Conservation (phyloP, 2,888 invertebrate species). For the Cynaeus angustus region DNA sequence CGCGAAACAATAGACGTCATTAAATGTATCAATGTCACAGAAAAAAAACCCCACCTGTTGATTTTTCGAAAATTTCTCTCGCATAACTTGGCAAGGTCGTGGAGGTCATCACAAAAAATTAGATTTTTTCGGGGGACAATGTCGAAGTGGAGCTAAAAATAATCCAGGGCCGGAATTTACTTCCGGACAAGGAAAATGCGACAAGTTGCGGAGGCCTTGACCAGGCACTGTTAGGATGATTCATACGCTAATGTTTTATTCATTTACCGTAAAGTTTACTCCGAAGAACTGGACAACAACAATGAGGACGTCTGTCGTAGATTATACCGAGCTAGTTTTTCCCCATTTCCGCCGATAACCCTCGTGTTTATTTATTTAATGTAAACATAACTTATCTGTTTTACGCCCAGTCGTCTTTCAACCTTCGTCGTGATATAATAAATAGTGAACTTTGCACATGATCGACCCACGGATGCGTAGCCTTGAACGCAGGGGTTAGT, state of each 20-base stretch:
- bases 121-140: not conserved
- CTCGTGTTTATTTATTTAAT: too few relatives aligned
- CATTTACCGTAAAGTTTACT: not conserved
- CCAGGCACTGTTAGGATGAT: not conserved
- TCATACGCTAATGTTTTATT: constrained; percentile 22
- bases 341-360: too few relatives aligned
- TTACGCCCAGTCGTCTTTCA: not conserved
- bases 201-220: too few relatives aligned
- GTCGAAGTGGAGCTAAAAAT: not conserved
- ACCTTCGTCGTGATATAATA: not conserved
- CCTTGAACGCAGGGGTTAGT: too few relatives aligned
- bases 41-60: constrained; percentile 19
- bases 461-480: not conserved
- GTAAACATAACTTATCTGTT: constrained; percentile 4
- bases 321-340: not conserved
- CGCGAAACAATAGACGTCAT: constrained; percentile 19
- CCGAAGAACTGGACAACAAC: too few relatives aligned
- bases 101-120: not conserved
- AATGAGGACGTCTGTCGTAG: too few relatives aligned
- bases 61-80: constrained; percentile 15
- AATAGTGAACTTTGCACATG: constrained; percentile 6
- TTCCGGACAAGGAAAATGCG: too few relatives aligned
- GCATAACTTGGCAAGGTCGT: constrained; percentile 17
- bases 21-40: constrained; percentile 24
- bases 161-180: not conserved